Base-by-base conservation (phyloP, 2,113 vertebrate genomes). In the Corythornis cristatus region DNA sequence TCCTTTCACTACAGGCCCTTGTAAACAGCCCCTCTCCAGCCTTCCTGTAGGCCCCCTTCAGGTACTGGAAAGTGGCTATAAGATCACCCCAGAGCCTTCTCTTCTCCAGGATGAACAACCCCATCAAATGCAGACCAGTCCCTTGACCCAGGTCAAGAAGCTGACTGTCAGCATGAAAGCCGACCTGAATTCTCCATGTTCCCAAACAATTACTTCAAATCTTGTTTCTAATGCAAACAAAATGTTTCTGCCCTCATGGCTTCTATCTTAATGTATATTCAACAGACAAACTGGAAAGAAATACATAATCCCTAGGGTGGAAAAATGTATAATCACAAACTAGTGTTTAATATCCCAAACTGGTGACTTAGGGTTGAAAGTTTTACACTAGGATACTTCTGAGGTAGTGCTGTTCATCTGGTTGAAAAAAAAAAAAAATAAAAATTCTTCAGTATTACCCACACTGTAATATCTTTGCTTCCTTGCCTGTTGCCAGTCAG, bases 141-240 rank as follows among this genome's bases (percentile, higher is more conserved):
- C 86, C 67, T 76, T 73, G 66, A 76, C 42, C 77, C n/a, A 29
- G 61, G 83, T 83, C 86, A 93, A 83, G 77, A 40, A 90, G 57
- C 21, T 48, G 65, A 60, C 22, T 58, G 29, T 46, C 73, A 76
- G 67, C 71, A 80, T 28, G 70, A 73, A 93, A 90, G 50, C 64
- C 89, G 62, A 81, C 58, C 43, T 51, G 22, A 90, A 58, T 37
- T 60, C 45, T 45, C 57, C 57, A 0, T n/a, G 35, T 79, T 93
- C 71, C 35, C 62, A 93, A 86, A 54, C 5, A 8, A 72, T 46
- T 17, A 62, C 40, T 80, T 56, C 16, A 86, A 71, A 67, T 54
- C 29, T 85, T 86, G 43, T 62, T 70, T 23, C 10, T 67, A 70
- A 83, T 43, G 43, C 53, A 93, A 93, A 80, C 40, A 80, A 87